Evolutionary conservation across 2,888 invertebrate species (phyloP), one percentile per base, ranked within the genome.

Genomic region (Cheiracanthium punctorium): DNA sequence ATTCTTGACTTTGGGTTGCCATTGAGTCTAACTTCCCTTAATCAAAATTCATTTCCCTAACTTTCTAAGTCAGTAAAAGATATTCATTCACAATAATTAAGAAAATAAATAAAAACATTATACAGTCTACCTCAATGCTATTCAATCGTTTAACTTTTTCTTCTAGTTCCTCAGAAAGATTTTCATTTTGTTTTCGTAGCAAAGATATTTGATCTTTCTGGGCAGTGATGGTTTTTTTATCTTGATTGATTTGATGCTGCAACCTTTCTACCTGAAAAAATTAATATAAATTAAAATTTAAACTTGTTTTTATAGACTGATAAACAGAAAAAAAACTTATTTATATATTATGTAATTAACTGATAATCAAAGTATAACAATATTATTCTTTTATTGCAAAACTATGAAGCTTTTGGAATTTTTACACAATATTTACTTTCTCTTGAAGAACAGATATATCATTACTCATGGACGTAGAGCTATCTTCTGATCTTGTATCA

Each of bases 181-280:
- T 48, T 58, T 92, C 90, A 43, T 89, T 90, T 87, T 92, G 91
- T 88, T 91, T 91, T 17, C 70, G 73, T 29, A 93, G 89, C 77
- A 92, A 92, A 0, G 91, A 85, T 43, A 92, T 91, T 88, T 92
- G 92, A 71, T 93, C 93, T 89, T 93, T 93, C 90, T 92, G 93
- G 24, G 91, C 90, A 88, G 93, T 93, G 48, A 93, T 92, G 10
- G 93, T 93, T 65, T 93, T 93, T 88, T 93, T 93, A 88, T 93
- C 93, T 86, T 93, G 93, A n/a, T 91, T 90, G 52, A 93, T 89
- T 32, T 94, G 90, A 1, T 90, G 90, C 88, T 94, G 93, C 71
- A 93, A 90, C 73, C 92, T 92, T 69, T 92, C 92, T 5, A 93
- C 90, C 90, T 93, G 33, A 4, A 65, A 29, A 77, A 65, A 72